A percentile compares a stretch with the other conserved stretches of the same genome.
phyloP scores from a whole-genome alignment of 2,797 vertebrate species.

The Gallirallus australis region DNA sequence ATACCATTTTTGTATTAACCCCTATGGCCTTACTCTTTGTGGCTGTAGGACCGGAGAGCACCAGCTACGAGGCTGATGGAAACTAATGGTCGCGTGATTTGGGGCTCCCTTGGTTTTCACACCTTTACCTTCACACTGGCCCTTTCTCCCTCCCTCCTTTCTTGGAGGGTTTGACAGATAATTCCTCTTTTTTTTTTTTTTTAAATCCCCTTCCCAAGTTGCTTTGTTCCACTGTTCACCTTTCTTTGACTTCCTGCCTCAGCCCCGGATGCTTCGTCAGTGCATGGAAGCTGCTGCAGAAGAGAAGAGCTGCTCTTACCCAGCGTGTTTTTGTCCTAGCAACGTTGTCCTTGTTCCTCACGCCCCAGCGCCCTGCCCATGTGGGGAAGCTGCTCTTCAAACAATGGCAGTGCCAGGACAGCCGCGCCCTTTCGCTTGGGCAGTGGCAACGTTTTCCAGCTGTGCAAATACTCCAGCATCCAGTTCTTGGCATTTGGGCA shows the following conservation, averaged over 20 bases:
- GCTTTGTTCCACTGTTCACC: neutral
- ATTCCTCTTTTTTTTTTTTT: neutral
- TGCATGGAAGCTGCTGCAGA: neutral
- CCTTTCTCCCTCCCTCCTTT: neutral
- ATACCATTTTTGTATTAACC: slow-evolving; percentile 41
- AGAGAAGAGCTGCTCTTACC: neutral
- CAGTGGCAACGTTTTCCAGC: neutral
- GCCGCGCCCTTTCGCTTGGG: neutral
- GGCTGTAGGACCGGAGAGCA: neutral
- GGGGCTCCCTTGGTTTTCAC: neutral
- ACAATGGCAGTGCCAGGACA: fast-evolving
- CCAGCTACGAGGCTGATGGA: neutral
- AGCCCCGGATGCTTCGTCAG: neutral
- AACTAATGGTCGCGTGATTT: neutral
- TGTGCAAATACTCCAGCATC: neutral
- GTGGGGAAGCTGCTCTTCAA: fast-evolving
- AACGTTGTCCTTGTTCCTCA: fast-evolving
- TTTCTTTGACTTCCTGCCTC: neutral
- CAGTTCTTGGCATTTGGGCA: neutral
- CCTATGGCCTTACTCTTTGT: neutral
- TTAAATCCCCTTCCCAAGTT: neutral
- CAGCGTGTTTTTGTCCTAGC: fast-evolving
- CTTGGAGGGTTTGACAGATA: neutral
- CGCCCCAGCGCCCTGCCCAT: fast-evolving
- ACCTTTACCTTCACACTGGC: neutral